A percentile compares a stretch with the other conserved stretches of the same genome.
Conservation (phyloP, 2,888 invertebrate genomes). For the Emmelina monodactyla region DNA sequence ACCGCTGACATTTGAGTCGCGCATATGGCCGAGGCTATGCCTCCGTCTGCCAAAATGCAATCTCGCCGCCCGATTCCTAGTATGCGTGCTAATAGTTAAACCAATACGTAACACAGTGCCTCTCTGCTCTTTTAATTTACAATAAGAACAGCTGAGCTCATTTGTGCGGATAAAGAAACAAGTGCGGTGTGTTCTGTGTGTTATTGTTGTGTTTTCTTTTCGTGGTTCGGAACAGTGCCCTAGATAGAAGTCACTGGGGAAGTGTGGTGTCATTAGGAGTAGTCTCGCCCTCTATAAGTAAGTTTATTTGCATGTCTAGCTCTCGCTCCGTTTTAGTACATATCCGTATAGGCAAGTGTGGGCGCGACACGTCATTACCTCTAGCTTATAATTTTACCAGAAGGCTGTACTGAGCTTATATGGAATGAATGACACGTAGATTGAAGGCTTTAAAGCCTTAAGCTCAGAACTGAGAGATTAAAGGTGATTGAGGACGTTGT, state of each 20-base stretch:
- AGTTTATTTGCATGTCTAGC: conserved; percentile 49
- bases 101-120: conserved; percentile 33
- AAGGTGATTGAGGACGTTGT: no score
- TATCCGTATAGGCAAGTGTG: conserved; percentile 27
- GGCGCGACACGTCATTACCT: conserved; percentile 57
- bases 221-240: conserved; percentile 44
- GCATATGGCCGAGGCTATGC: conserved; percentile 53
- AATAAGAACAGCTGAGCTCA: conserved; percentile 54
- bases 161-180: not conserved
- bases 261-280: conserved; percentile 42
- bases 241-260: conserved; percentile 42
- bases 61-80: conserved; percentile 44
- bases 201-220: conserved; percentile 58
- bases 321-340: conserved; percentile 35
- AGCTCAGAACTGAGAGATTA: no score
- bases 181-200: conserved; percentile 23
- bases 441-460: no score
- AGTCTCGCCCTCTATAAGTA: conserved; percentile 45
- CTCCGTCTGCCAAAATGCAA: conserved; percentile 50
- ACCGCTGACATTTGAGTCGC: conserved; percentile 49
- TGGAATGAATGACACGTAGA: no score
- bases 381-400: not conserved
- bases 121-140: conserved; percentile 51
- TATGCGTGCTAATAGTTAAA: conserved; percentile 38
- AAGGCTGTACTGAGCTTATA: no score